Base-by-base conservation (phyloP, 2,888 invertebrate species). In the Netelia inedita region DNA sequence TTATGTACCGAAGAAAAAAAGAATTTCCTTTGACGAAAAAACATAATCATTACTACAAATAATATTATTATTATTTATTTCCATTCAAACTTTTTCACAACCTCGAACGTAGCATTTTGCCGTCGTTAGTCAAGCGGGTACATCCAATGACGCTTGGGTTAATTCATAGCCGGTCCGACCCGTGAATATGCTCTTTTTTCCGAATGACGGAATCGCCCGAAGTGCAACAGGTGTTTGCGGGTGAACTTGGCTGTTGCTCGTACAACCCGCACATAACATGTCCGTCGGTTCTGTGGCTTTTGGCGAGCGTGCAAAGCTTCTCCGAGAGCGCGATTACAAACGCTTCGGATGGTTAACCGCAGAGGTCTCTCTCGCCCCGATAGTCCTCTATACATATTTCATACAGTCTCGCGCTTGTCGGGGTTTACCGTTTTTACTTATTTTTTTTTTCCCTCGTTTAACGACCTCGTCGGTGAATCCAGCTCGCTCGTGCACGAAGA, bases 191-290 rank as follows among this genome's bases (percentile, higher is more conserved):
- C 28, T 28, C 28, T 28, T 28, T 28, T 28, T 28, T 5, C 28
- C 28, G 5, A 28, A 28, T 11, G 11, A 10, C 21, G 23, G 21
- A 59, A 59, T 59, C 23, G 21, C 59, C 10, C 19, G 59, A 28
- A 21, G 59, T 11, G 79, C 83, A 83, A 83, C 83, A 80, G 75
- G 83, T 83, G 79, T 74, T n/a, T 50, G 57, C n/a, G 74, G 65
- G 50, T 16, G 55, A 72, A 61, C 23, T 63, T 28, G 73, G 14
- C 11, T 16, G 16, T 46, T 73, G 61, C 46, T 73, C 73, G 9
- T 16, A n/a, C 46, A 16, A 61, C 73, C 46, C 23, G 28, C 21
- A 10, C n/a, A 61, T 61, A 28, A 10, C n/a, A 61, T 61, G 41
- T 73, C 46, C 46, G 61, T 61, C n/a, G 43, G 35, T 23, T 75